Evolutionary conservation across 2,797 vertebrate species (phyloP).

Genomic region (Anabacerthia variegaticeps): DNA sequence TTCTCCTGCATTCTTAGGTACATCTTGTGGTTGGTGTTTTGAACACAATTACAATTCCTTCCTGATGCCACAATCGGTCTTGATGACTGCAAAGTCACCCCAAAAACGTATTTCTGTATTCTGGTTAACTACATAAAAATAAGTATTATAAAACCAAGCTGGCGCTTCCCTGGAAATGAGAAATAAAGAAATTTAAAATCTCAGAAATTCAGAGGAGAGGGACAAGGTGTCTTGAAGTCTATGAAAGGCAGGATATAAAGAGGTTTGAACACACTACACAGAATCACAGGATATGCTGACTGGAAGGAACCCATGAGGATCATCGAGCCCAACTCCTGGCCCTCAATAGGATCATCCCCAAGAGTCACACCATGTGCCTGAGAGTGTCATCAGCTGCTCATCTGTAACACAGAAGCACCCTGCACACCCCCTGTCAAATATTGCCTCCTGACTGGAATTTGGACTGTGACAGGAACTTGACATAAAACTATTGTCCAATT

Average conservation of each 20-base stretch:
- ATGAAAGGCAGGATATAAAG: neutral
- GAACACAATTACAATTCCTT: neutral
- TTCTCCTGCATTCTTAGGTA: neutral
- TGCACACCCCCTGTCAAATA: neutral
- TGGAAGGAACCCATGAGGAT: neutral
- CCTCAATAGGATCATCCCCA: neutral
- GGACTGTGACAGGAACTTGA: neutral
- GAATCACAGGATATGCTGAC: neutral
- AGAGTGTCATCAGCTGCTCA: neutral
- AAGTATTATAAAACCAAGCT: neutral
- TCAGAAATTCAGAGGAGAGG: neutral
- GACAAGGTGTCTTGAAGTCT: neutral
- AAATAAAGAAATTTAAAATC: neutral
- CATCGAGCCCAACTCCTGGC: neutral
- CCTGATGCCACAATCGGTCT: too few species aligned
- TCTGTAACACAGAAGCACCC: neutral
- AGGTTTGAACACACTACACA: neutral
- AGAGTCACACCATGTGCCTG: neutral
- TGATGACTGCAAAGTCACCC: neutral
- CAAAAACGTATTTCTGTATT: neutral
- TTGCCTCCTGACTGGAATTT: neutral
- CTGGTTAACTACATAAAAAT: neutral
- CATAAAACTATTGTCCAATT: neutral
- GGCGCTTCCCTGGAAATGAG: neutral
- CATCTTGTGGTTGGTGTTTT: fast-evolving